Evolutionary conservation across 2,888 invertebrate species (phyloP).

Genomic region (Chelonus formosanus): DNA sequence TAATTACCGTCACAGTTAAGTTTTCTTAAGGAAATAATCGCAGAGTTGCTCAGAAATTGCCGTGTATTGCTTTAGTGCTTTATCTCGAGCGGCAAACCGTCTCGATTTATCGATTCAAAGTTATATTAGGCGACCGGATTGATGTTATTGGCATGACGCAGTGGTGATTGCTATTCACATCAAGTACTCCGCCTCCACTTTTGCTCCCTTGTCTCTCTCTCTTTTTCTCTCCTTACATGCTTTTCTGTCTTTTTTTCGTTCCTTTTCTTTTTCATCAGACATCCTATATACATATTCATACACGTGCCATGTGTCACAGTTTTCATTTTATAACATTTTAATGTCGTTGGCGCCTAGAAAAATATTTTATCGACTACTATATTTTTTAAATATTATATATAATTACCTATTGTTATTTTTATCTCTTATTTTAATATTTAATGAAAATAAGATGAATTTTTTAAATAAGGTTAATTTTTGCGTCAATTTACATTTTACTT

Average conservation of each 20-base stretch:
- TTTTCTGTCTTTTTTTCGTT: constrained; percentile 35
- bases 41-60: neutral
- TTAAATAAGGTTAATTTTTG: no score
- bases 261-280: constrained; percentile 47
- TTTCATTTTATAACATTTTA: no score
- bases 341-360: no score
- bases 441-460: no score
- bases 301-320: constrained; percentile 49
- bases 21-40: constrained; percentile 16
- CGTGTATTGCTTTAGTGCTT: constrained; percentile 2
- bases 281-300: constrained; percentile 60
- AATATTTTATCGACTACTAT: no score
- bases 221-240: constrained; percentile 21
- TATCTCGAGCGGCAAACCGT: constrained; percentile 30
- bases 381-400: no score
- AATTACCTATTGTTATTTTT: no score
- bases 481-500: no score
- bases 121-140: constrained; percentile 53
- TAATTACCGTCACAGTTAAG: constrained; percentile 38
- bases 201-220: constrained; percentile 21
- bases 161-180: constrained; percentile 58
- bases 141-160: constrained; percentile 60
- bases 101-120: constrained; percentile 37
- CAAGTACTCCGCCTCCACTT: constrained; percentile 45
- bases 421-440: no score